Base-by-base conservation (phyloP, 2,797 vertebrate genomes). In the Naso thynnoides region DNA sequence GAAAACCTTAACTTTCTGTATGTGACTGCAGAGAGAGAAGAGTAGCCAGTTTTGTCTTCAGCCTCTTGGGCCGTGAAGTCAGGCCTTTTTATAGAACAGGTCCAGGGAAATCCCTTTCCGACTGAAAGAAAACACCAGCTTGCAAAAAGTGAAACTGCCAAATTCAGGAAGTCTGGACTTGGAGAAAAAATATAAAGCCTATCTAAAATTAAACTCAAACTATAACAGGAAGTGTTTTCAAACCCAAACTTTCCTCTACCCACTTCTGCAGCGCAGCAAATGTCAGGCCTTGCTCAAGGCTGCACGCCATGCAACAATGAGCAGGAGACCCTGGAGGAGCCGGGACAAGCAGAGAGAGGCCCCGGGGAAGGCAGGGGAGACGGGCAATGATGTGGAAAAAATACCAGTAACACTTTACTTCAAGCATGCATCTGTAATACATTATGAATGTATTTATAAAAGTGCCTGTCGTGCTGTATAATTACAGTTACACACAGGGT, bases 281-380 rank as follows among this genome's bases (percentile, higher is more conserved):
- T 89, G 87, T 84, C 87, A 88, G 75, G 74, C 63, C 53, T 55
- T 0, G 50, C 84, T 84, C 3, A 1, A 26, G 75, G 73, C 81
- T 29, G 67, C 55, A 3, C 64, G 52, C 61, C 1, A 2, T 15
- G 78, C 57, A 54, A 23, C 16, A 2, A 45, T 4, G 31, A 62
- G 60, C 69, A 60, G 18, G 42, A 66, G 31, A 57, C 61, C 75
- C 36, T 2, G 3, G 23, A 69, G 76, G 81, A 81, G 50, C 21
- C 0, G 27, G 41, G 41, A 73, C 58, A 70, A 52, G 75, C 58
- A 29, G 54, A 36, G 13, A 8, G 45, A 53, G 26, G 24, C 49
- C 41, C 19, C 6, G 44, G 29, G 27, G 21, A 14, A 54, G 42
- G 16, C 5, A 1, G 47, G 26, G 7, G 0, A 26, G 38, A 63